phyloP scores from a whole-genome alignment of 2,888 invertebrate genomes.

The Aleiodes leptofemur region DNA sequence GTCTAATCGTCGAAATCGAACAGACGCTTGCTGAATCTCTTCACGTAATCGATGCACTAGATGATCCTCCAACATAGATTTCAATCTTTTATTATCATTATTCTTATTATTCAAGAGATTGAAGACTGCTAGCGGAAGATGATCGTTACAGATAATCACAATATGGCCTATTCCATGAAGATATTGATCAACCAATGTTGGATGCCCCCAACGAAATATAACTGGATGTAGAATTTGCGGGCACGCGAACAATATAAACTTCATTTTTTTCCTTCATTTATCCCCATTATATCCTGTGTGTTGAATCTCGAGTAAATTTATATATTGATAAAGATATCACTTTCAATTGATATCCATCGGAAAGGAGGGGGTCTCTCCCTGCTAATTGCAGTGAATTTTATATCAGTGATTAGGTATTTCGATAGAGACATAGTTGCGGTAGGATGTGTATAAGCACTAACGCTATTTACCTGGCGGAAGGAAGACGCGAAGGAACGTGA shows the following conservation, averaged over 20 bases:
- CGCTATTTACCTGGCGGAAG: slow-evolving; percentile 6
- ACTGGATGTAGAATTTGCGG: slow-evolving; percentile 21
- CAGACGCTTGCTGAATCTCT: no score
- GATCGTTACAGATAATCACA: slow-evolving; percentile 37
- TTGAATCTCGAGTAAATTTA: background rate
- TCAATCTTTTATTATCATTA: background rate
- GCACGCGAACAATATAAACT: slow-evolving; percentile 2
- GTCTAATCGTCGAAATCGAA: no score
- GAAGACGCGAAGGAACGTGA: slow-evolving; percentile 27
- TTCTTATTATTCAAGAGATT: slow-evolving; percentile 22
- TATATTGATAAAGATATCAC: slow-evolving; percentile 29
- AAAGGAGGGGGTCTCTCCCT: background rate
- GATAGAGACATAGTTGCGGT: slow-evolving; percentile 35
- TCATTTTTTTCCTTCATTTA: slow-evolving; percentile 15
- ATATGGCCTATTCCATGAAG: slow-evolving; percentile 31
- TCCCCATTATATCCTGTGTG: background rate
- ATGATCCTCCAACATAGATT: background rate
- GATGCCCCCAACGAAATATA: background rate
- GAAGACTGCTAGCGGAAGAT: slow-evolving; percentile 18
- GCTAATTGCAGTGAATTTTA: slow-evolving; percentile 38
- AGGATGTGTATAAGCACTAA: slow-evolving; percentile 23
- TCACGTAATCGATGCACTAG: no score
- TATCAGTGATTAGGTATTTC: slow-evolving; percentile 23
- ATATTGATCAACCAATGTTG: slow-evolving; percentile 14
- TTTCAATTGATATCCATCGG: slow-evolving; percentile 36